Conservation (phyloP, 2,888 invertebrate genomes). For the Oligia strigilis region DNA sequence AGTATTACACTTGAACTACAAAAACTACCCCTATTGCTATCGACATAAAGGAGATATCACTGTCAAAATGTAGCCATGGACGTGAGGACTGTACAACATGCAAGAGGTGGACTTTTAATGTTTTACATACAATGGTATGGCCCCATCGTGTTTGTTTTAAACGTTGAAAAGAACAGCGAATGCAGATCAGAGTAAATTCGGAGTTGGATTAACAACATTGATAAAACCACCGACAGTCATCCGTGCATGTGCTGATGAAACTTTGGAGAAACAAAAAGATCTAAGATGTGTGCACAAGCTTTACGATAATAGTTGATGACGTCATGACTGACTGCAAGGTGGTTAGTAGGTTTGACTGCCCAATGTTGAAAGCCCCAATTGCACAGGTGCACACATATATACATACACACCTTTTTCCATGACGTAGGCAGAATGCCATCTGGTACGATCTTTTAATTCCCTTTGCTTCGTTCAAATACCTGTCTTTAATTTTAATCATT, state of each 20-base stretch:
- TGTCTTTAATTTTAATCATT: too few species aligned
- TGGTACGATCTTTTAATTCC: too few species aligned
- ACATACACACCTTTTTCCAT: too few species aligned
- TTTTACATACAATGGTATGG: constrained; percentile 35
- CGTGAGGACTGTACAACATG: background rate
- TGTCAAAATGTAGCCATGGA: background rate
- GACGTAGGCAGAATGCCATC: background rate
- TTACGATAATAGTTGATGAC: background rate
- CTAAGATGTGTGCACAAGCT: background rate
- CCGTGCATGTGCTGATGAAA: background rate
- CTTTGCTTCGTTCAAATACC: background rate
- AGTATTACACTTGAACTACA: background rate
- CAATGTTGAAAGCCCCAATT: background rate
- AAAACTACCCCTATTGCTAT: background rate
- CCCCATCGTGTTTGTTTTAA: background rate
- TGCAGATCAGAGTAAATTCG: background rate
- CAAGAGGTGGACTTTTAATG: background rate
- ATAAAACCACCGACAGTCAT: background rate
- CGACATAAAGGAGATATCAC: background rate
- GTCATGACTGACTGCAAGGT: background rate
- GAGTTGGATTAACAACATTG: background rate
- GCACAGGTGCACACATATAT: background rate
- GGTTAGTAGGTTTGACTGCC: background rate
- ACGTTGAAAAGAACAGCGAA: background rate
- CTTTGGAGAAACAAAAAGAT: background rate